Evolutionary conservation across 1,140 invertebrate species (phyloP), one percentile per base, ranked within the genome.

Genomic region (Drosophila lowei): DNA sequence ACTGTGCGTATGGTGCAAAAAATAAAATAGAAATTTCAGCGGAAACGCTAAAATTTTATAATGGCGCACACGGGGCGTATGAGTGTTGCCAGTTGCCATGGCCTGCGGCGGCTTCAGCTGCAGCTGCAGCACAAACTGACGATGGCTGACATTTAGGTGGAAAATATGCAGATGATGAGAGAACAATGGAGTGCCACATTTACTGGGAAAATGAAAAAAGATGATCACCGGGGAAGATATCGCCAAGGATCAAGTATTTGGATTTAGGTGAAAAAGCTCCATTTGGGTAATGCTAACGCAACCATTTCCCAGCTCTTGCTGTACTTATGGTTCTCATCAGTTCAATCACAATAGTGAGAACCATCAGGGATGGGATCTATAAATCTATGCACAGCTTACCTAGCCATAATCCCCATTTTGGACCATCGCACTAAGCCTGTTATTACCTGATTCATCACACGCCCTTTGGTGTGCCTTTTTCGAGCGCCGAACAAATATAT

Each of bases 41-140:
- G 73, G 73, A 77, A 77, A 75, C 64, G 73, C 48, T 54, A 75
- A 77, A 77, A 77, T 77, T 77, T 71, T 71, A 71, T 77, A 77
- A 56, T 66, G 38, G 63, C 48, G 57, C 72, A 75, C 72, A 76
- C 52, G 25, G 52, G 65, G 72, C 58, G 54, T 75, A 61, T 67
- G 72, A 67, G 63, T 56, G 48, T 16, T 65, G 34, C 34, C 68
- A 53, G 62, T 75, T 75, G 62, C 63, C 63, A 75, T 61, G 56
- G 21, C 58, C 34, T 13, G 18, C 21, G 43, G 47, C 34, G 34
- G 34, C 34, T 38, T 11, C 34, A 38, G 46, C 47, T 41, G 38
- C 25, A 57, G 23, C n/a, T 23, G 15, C 25, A 1, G 23, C 42
- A 46, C 13, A n/a, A 21, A 34, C 13, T 16, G 44, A 50, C 11